Evolutionary conservation across 2,113 vertebrate species (phyloP).

Genomic region (Nerophis ophidion): DNA sequence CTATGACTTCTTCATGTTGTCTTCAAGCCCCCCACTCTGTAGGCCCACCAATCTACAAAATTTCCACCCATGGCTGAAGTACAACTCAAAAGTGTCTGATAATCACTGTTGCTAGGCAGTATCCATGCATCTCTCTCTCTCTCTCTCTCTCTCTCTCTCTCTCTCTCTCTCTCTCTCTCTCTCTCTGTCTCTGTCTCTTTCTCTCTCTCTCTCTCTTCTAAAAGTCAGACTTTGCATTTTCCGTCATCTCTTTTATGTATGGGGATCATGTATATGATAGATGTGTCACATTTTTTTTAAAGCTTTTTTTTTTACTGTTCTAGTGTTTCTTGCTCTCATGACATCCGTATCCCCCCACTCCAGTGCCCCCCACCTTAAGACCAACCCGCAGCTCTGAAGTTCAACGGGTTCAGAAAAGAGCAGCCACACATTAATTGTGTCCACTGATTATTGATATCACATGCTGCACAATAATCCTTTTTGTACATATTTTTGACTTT

Average conservation of each 20-base stretch:
- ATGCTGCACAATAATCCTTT: no score
- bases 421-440: conserved; percentile 29
- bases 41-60: conserved; percentile 9
- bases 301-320: no score
- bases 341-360: background rate
- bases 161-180: conserved; percentile 23
- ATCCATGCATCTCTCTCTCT: conserved; percentile 64
- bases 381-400: conserved; percentile 37
- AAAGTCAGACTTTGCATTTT: background rate
- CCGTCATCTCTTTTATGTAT: background rate
- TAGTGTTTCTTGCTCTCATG: background rate
- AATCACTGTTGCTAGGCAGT: conserved; percentile 73
- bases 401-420: conserved; percentile 47
- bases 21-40: background rate
- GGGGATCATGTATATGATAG: background rate
- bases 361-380: background rate
- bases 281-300: background rate
- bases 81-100: conserved; percentile 52
- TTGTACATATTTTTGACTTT: background rate
- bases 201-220: conserved; percentile 15
- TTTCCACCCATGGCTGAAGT: conserved; percentile 18
- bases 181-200: conserved; percentile 31
- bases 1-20: conserved; percentile 3
- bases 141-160: conserved; percentile 21
- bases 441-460: conserved; percentile 18